phyloP scores from a whole-genome alignment of 2,888 invertebrate genomes.

The Meloe dianella region DNA sequence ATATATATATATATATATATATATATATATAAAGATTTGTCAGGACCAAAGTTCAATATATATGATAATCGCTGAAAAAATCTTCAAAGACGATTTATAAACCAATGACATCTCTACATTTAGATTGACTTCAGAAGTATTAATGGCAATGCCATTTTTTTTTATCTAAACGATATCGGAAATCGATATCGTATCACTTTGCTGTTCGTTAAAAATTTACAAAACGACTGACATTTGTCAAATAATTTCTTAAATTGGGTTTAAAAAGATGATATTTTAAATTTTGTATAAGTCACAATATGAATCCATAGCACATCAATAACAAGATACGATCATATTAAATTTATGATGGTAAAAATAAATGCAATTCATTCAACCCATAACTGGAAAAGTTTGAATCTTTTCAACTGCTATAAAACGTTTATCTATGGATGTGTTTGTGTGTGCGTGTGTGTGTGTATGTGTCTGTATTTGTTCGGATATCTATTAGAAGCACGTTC shows the following conservation, averaged over 20 bases:
- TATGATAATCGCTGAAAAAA: slow-evolving; percentile 43
- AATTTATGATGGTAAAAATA: background rate
- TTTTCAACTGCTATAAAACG: background rate
- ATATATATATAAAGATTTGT: no score
- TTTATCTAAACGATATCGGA: no score
- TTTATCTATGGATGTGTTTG: background rate
- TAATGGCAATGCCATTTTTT: background rate
- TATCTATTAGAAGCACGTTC: background rate
- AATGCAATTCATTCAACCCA: background rate
- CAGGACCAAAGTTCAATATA: slow-evolving; percentile 40
- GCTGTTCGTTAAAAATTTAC: no score
- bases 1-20: no score
- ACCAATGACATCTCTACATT: slow-evolving; percentile 31
- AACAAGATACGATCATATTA: background rate
- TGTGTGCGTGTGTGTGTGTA: no score
- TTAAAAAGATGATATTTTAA: background rate
- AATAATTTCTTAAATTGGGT: background rate
- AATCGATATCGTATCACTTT: no score
- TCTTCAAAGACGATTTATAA: slow-evolving; percentile 42
- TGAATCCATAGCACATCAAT: background rate
- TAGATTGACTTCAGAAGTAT: slow-evolving; percentile 18
- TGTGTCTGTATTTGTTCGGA: background rate
- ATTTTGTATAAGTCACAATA: background rate
- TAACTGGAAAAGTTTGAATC: background rate
- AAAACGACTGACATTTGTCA: no score